Percentiles rank a stretch among this genome's conserved stretches.
Evolutionary conservation across 2,888 invertebrate species (phyloP).

Genomic region (Pyralis farinalis): DNA sequence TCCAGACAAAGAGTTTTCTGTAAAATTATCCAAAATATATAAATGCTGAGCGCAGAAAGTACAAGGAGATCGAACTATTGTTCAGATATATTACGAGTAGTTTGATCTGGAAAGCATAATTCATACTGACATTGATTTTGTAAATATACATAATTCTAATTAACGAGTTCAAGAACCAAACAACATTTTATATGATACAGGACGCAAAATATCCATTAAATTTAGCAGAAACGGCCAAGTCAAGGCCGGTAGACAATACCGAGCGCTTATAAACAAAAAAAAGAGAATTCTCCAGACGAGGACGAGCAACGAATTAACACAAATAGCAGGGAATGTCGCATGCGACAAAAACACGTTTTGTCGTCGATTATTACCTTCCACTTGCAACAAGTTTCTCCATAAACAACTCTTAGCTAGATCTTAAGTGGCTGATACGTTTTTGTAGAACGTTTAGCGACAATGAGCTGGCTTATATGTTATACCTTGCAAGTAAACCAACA

Average conservation of each 20-base stretch:
- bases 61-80: no score
- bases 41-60: no score
- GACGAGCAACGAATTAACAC: constrained; percentile 10
- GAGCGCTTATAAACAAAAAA: background rate
- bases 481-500: no score
- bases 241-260: background rate
- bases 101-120: no score
- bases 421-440: background rate
- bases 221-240: background rate
- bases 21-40: no score
- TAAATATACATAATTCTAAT: no score
- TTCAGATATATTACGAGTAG: no score
- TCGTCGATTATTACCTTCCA: background rate
- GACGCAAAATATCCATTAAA: background rate
- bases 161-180: no score
- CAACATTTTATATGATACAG: background rate
- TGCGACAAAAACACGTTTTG: constrained; percentile 14
- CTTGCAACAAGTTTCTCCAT: background rate
- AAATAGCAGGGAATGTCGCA: constrained; percentile 17
- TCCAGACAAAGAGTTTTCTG: no score
- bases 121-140: no score
- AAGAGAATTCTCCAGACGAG: background rate
- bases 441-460: background rate
- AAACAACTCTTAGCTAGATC: background rate
- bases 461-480: no score